Conservation (phyloP, 2,888 invertebrate genomes). For the Parnassius mnemosyne region DNA sequence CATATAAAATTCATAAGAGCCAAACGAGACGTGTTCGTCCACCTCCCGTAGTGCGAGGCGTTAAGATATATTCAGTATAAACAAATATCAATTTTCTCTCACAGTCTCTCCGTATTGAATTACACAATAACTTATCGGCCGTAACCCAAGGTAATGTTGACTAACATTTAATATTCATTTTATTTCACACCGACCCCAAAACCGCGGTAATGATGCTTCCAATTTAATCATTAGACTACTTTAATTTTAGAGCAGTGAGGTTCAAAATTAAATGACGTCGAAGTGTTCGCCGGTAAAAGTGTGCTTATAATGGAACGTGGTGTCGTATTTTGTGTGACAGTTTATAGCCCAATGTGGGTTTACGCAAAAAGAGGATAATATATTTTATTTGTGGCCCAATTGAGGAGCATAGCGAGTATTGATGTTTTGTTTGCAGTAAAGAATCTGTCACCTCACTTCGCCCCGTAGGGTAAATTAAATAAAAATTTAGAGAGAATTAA, state of each 20-base stretch:
- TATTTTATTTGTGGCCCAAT: conserved; percentile 41
- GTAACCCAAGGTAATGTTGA: conserved; percentile 51
- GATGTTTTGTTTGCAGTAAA: no score
- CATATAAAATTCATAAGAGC: neutral
- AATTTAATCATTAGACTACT: neutral
- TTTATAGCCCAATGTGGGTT: conserved; percentile 62
- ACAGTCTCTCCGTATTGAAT: conserved; percentile 12
- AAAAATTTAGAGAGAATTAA: no score
- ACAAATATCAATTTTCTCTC: conserved; percentile 22
- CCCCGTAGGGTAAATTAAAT: no score
- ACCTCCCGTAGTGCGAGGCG: conserved; percentile 5
- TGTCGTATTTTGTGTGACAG: conserved; percentile 57
- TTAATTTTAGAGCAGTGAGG: conserved; percentile 29
- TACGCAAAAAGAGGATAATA: conserved; percentile 52
- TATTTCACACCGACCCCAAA: conserved; percentile 40
- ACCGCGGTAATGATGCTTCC: conserved; percentile 3
- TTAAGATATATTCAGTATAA: conserved; percentile 9
- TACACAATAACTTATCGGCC: conserved; percentile 50
- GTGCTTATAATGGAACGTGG: conserved; percentile 38
- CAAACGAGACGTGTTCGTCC: neutral
- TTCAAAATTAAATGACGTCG: conserved; percentile 24
- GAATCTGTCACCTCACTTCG: no score
- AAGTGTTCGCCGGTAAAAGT: conserved; percentile 23
- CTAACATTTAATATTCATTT: conserved; percentile 63
- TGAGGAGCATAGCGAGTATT: conserved; percentile 3